phyloP scores from a whole-genome alignment of 2,888 invertebrate species.

The Lymantria monacha region DNA sequence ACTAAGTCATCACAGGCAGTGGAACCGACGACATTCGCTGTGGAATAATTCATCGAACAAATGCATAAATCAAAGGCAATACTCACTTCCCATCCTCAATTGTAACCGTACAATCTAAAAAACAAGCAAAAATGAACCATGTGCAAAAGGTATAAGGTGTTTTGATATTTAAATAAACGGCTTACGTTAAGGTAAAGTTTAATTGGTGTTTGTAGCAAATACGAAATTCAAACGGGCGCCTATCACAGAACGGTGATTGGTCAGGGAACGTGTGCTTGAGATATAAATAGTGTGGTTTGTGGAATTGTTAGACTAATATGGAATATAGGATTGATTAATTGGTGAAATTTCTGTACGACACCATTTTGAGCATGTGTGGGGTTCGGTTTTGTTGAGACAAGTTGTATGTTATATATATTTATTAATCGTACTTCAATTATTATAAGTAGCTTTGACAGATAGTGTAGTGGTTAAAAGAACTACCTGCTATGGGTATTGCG shows the following conservation, averaged over 20 bases:
- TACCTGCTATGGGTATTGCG: too few species aligned
- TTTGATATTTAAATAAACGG: slow-evolving; percentile 20
- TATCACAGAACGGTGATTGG: slow-evolving; percentile 74
- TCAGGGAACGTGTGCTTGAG: slow-evolving; percentile 70
- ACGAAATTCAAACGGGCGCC: slow-evolving; percentile 77
- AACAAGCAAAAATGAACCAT: slow-evolving; percentile 27
- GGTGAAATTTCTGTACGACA: slow-evolving; percentile 25
- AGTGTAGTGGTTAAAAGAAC: too few species aligned
- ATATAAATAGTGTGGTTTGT: slow-evolving; percentile 77
- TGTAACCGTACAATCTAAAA: slow-evolving; percentile 12
- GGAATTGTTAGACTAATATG: slow-evolving; percentile 57
- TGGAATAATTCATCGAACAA: slow-evolving; percentile 76
- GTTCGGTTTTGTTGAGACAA: slow-evolving; percentile 26
- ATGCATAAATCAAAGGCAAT: slow-evolving; percentile 76
- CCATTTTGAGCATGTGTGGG: slow-evolving; percentile 12
- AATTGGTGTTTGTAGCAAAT: slow-evolving; percentile 54
- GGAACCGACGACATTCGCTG: slow-evolving; percentile 58
- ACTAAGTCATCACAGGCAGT: slow-evolving; percentile 58
- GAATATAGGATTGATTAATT: slow-evolving; percentile 56
- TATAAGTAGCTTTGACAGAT: too few species aligned
- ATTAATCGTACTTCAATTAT: too few species aligned
- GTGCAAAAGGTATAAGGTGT: slow-evolving; percentile 8
- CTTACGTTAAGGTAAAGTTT: slow-evolving; percentile 29
- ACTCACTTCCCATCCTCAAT: slow-evolving; percentile 42
- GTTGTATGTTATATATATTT: not conserved